Evolutionary conservation across 2,113 vertebrate genomes (phyloP).

Genomic region (Todiramphus saurophagus): DNA sequence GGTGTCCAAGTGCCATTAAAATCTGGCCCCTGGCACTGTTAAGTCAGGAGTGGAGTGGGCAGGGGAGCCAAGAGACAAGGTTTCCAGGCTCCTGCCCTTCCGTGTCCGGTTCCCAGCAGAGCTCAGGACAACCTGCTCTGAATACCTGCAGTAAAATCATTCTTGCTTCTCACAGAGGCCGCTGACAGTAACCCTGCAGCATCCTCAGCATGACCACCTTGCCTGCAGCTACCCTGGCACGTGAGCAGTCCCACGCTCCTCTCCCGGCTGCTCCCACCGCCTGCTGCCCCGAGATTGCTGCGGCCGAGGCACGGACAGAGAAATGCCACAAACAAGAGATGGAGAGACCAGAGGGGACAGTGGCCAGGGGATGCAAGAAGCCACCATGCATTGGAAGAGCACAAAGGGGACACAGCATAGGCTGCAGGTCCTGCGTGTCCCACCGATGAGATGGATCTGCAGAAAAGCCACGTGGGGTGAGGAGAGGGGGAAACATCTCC

Average conservation of each 20-base stretch:
- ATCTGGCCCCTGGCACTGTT: not conserved
- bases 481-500: not conserved
- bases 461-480: accelerated
- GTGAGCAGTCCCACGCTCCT: not conserved
- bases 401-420: accelerated
- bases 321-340: not conserved
- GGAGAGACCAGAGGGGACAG: not conserved
- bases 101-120: not conserved
- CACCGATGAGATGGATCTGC: not conserved
- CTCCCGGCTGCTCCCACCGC: not conserved
- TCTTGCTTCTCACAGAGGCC: accelerated
- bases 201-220: not conserved
- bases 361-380: not conserved
- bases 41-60: not conserved
- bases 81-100: not conserved
- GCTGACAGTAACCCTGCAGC: not conserved
- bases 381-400: not conserved
- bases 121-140: not conserved
- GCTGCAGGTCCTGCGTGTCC: not conserved
- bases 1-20: conserved; percentile 29
- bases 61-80: not conserved
- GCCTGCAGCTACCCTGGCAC: not conserved
- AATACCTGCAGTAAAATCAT: not conserved
- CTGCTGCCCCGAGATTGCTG: not conserved
- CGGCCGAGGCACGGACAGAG: not conserved